Evolutionary conservation across 2,113 vertebrate species (phyloP).

Genomic region (Rhynchomys soricoides): DNA sequence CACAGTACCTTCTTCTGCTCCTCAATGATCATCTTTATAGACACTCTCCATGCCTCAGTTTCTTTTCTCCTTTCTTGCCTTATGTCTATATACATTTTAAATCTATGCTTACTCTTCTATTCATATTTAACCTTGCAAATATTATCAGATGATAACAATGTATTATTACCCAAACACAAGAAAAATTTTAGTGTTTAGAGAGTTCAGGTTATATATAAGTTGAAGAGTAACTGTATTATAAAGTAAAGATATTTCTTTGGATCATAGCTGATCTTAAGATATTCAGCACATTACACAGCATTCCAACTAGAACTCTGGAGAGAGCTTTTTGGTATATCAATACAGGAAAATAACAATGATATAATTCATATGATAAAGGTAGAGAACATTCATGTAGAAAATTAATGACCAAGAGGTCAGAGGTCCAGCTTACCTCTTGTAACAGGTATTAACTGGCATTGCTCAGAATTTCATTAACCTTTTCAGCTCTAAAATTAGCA

Average conservation of each 20-base stretch:
- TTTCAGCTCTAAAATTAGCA: neutral
- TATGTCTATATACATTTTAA: neutral
- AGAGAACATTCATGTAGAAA: neutral
- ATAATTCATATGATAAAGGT: accelerated
- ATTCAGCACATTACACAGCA: neutral
- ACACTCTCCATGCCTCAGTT: neutral
- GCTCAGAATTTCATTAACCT: neutral
- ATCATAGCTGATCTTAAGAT: neutral
- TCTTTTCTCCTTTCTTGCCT: neutral
- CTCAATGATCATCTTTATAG: neutral
- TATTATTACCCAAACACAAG: neutral
- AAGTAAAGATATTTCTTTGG: neutral
- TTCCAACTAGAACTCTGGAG: neutral
- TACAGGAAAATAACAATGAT: neutral
- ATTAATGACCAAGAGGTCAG: neutral
- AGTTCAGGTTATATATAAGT: neutral
- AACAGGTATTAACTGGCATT: neutral
- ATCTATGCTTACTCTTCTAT: neutral
- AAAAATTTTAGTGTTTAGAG: neutral
- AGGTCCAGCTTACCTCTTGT: neutral
- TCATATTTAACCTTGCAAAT: neutral
- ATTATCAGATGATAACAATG: neutral
- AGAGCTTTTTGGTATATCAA: neutral
- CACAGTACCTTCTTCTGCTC: neutral
- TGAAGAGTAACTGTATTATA: neutral